These are phyloP conservation scores for Eolophus roseicapilla DNA, from an alignment of 2,113 vertebrate genomes.

Conservation along the genomic window DNA sequence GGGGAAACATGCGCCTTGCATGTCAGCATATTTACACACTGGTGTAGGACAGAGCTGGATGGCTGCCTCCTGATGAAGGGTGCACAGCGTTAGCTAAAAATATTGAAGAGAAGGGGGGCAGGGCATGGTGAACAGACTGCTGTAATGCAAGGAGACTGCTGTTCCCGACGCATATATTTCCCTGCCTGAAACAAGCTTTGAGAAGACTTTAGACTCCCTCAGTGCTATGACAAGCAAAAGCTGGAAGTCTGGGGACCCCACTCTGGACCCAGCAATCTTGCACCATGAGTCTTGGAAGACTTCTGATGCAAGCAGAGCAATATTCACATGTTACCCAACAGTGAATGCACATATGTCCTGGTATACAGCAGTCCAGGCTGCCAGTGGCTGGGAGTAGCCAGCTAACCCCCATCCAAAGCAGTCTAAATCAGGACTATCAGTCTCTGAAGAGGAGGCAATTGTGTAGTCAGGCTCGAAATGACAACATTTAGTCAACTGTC, in stretches of 20 bases:
- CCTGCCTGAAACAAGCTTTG: background rate
- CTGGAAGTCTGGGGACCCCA: background rate
- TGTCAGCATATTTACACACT: background rate
- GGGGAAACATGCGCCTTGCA: background rate
- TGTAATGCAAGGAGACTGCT: background rate
- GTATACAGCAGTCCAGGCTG: background rate
- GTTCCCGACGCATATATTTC: background rate
- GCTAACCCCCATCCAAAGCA: background rate
- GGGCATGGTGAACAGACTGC: background rate
- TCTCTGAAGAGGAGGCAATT: background rate
- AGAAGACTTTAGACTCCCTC: background rate
- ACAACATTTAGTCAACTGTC: background rate
- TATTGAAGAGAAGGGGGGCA: background rate
- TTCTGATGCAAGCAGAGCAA: background rate
- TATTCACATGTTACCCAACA: accelerated
- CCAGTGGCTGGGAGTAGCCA: background rate
- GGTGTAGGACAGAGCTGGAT: background rate
- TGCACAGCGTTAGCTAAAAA: background rate
- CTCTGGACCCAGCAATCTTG: background rate
- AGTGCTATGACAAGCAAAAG: background rate
- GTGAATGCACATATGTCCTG: background rate
- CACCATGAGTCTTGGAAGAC: background rate
- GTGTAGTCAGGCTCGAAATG: accelerated
- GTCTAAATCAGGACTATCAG: background rate
- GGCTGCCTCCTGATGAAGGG: background rate